Conservation (phyloP, 2,113 vertebrate genomes). For the Grallaria varia region DNA sequence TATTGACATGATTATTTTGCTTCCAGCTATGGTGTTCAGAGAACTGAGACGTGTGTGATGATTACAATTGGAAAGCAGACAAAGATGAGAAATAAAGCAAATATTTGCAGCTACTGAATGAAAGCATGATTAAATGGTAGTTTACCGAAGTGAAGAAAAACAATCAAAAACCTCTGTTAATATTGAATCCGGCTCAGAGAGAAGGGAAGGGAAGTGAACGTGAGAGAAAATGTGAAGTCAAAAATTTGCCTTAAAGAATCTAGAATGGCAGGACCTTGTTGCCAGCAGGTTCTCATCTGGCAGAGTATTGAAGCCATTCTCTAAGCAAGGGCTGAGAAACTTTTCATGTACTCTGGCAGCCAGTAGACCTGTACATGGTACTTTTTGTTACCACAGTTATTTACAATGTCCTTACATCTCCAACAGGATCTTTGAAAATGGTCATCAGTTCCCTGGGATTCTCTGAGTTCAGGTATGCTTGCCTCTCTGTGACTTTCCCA, state of each 20-base stretch:
- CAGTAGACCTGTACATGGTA: neutral
- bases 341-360: neutral
- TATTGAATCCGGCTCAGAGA: neutral
- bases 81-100: neutral
- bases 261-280: neutral
- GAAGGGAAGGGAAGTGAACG: neutral
- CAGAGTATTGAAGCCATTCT: neutral
- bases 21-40: neutral
- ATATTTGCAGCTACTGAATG: neutral
- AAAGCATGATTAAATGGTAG: neutral
- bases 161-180: neutral
- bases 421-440: neutral
- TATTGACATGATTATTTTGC: neutral
- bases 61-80: neutral
- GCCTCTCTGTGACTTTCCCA: neutral
- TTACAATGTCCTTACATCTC: neutral
- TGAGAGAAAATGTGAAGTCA: neutral
- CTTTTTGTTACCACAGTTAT: neutral
- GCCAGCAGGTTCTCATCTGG: neutral
- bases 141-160: neutral
- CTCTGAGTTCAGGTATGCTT: neutral
- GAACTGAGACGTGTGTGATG: neutral
- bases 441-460: neutral
- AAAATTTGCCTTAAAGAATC: neutral
- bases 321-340: neutral